phyloP scores from a whole-genome alignment of 2,113 vertebrate species.

The Danionella cerebrum region DNA sequence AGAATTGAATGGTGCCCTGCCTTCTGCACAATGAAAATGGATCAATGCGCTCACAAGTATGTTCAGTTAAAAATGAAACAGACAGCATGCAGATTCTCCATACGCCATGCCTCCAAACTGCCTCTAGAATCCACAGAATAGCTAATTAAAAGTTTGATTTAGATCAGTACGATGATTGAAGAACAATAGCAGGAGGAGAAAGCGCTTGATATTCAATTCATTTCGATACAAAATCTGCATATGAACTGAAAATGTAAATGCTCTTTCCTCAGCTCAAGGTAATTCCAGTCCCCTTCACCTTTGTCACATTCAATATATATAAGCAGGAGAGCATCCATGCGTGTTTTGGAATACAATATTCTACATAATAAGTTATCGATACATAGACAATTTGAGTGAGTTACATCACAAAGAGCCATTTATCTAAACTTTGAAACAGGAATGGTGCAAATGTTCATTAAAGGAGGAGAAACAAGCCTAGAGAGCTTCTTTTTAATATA shows the following conservation, averaged over 20 bases:
- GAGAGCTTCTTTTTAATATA: slow-evolving; percentile 41
- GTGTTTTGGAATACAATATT: too few relatives aligned
- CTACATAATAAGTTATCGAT: background rate
- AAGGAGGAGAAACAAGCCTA: slow-evolving; percentile 10
- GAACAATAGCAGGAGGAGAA: slow-evolving; percentile 22
- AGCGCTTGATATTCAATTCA: slow-evolving; percentile 31
- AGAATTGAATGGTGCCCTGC: too few relatives aligned
- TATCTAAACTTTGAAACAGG: slow-evolving; percentile 48
- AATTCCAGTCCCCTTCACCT: too few relatives aligned
- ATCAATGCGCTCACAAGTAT: too few relatives aligned
- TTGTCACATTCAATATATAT: too few relatives aligned
- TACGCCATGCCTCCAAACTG: too few relatives aligned
- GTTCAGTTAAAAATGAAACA: too few relatives aligned
- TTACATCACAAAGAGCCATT: slow-evolving; percentile 42
- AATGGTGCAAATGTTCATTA: slow-evolving; percentile 9
- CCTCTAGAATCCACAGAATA: background rate
- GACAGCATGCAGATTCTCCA: too few relatives aligned
- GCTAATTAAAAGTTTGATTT: slow-evolving; percentile 32
- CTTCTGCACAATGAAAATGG: too few relatives aligned
- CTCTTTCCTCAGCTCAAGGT: slow-evolving; percentile 52
- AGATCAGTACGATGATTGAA: slow-evolving; percentile 5
- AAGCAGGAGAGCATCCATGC: too few relatives aligned
- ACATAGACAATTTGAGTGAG: background rate
- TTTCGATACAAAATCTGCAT: slow-evolving; percentile 53
- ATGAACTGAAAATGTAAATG: slow-evolving; percentile 57